Evolutionary conservation across 2,888 invertebrate genomes (phyloP), one percentile per base, ranked within the genome.

Genomic region (Megastigmus dorsalis): DNA sequence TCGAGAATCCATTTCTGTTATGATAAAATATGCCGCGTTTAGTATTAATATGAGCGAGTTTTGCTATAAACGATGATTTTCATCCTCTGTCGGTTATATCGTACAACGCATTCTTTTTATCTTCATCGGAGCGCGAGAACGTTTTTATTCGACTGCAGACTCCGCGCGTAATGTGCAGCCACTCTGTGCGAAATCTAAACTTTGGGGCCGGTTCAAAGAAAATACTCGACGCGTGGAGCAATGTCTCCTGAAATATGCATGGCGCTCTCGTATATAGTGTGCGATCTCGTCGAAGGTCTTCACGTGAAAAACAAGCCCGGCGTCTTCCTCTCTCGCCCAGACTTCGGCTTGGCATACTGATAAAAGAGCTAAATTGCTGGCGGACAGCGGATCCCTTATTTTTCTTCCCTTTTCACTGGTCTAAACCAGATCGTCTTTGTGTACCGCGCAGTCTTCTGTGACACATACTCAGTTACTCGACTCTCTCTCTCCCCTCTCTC

Each of bases 361-460:
- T 82, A 82, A 79, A 82, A 80, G 78, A 78, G 79, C 83, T 80
- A 84, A 84, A 84, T 84, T 82, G 81, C 81, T 74, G 77, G 77
- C 79, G 80, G 76, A 76, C 76, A 68, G 80, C 59, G n/a, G n/a
- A n/a, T n/a, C 45, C 80, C 80, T 82, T 84, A 82, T 83, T 84
- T 84, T 84, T 78, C 82, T 80, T 80, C 78, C 79, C 79, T 79
- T 77, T 76, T 77, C 77, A 63, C 76, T 55, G 75, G 63, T 60
- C 77, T 63, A 71, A 73, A 72, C 72, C 62, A 68, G 72, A 68
- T 65, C 63, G 69, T 26, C 63, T 73, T 74, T 62, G 41, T 62
- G 26, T 23, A 52, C 20, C 38, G 36, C 57, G 28, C 18, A n/a
- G n/a, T n/a, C n/a, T n/a, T n/a, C n/a, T n/a, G n/a, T n/a, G n/a